Conservation (phyloP, 2,797 vertebrate genomes). For the Schizopygopsis pylzovi region DNA sequence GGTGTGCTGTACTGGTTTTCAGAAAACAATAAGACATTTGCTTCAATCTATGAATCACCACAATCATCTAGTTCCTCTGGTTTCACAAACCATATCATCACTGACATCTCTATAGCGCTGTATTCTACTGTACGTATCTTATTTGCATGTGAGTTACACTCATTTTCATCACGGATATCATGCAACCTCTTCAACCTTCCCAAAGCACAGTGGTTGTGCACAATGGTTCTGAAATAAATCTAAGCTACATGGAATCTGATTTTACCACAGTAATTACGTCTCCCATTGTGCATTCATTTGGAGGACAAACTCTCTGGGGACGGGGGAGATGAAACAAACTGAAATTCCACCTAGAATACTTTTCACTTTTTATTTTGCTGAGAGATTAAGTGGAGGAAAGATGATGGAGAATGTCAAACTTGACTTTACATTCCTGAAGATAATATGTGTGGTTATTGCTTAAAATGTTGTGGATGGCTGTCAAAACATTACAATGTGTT, state of each 20-base stretch:
- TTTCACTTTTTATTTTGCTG: slow-evolving; percentile 41
- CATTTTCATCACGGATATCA: not conserved
- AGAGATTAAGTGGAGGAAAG: not conserved
- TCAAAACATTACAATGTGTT: not conserved
- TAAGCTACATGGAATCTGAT: slow-evolving; percentile 55
- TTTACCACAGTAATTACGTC: slow-evolving; percentile 70
- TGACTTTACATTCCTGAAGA: not conserved
- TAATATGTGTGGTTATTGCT: not conserved
- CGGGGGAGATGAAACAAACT: slow-evolving; percentile 39
- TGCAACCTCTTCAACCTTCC: not conserved
- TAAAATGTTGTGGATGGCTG: not conserved
- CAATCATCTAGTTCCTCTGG: slow-evolving; percentile 60
- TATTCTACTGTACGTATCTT: not conserved
- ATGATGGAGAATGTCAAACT: not conserved
- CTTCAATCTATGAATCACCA: slow-evolving; percentile 62
- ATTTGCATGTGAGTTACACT: not conserved
- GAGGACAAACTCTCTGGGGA: slow-evolving; percentile 55
- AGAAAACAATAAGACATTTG: slow-evolving; percentile 65
- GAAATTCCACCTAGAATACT: slow-evolving; percentile 55
- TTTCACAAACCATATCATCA: slow-evolving; percentile 56
- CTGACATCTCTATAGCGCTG: not conserved
- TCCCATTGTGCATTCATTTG: slow-evolving; percentile 59
- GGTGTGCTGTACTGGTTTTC: slow-evolving; percentile 63
- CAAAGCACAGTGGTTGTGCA: not conserved
- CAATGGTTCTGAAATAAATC: slow-evolving; percentile 3